Evolutionary conservation across 2,113 vertebrate genomes (phyloP), one percentile per base, ranked within the genome.

Genomic region (Verasper variegatus): DNA sequence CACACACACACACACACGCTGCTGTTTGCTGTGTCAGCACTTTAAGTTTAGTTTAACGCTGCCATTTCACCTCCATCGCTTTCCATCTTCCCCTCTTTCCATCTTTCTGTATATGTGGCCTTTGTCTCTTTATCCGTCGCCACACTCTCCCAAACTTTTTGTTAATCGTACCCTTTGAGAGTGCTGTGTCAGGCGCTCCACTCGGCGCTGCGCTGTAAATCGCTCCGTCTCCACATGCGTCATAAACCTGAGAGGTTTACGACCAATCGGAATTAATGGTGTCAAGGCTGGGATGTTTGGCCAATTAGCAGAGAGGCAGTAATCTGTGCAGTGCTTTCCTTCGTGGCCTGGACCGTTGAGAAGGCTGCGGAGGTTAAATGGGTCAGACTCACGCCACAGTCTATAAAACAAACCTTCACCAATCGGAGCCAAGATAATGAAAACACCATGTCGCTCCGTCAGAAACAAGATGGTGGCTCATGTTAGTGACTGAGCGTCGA

Each of bases 301-400:
- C 84, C 83, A 91, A 89, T 91, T 87, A 92, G 81, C 69, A 62
- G 23, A 26, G 71, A 80, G 42, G 69, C 69, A 61, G 83, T 86
- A 63, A 88, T 86, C 88, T 74, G 81, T 78, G 72, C 68, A 23
- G 68, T 64, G 63, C 31, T 72, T 74, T 89, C 82, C 84, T 27
- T 80, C 88, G 71, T 72, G 76, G 66, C 24, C n/a, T 10, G 13
- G 62, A 64, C 40, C 58, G 68, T 35, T 49, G 37, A 72, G 51
- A 62, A 74, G 31, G 57, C 67, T 59, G 55, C 68, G 58, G 80
- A 81, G 84, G 86, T 86, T 69, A 85, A 55, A 71, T 6, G 42
- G 74, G 69, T 69, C 52, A 13, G 66, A n/a, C 57, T 81, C 35
- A 24, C 26, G 76, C 52, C 45, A n/a, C 18, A n/a, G 21, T 55